These are phyloP conservation scores for Acropternis orthonyx DNA, from an alignment of 2,797 vertebrate species.

Conservation along the genomic window DNA sequence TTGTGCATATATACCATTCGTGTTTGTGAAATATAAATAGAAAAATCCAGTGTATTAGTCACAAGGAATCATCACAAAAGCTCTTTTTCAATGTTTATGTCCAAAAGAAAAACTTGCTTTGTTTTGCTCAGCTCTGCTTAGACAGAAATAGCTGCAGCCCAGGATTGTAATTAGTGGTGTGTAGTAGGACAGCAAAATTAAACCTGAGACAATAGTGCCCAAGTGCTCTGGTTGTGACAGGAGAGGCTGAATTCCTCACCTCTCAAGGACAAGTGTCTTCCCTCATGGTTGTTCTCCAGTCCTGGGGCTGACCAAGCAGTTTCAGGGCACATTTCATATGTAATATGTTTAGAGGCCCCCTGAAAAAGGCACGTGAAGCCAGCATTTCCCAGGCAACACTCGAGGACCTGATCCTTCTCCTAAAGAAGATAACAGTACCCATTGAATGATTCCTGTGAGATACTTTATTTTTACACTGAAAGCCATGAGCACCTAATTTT, in stretches of 20 bases:
- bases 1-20: background rate
- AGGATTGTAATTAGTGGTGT: conserved; percentile 1
- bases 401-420: background rate
- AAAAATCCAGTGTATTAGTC: background rate
- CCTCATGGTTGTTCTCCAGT: background rate
- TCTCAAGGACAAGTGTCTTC: background rate
- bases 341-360: background rate
- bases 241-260: background rate
- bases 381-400: background rate
- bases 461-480: background rate
- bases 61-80: background rate
- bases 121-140: background rate
- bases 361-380: background rate
- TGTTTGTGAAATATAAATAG: background rate
- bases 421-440: background rate
- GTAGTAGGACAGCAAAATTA: background rate
- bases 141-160: background rate
- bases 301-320: background rate
- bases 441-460: background rate
- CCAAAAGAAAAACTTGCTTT: background rate
- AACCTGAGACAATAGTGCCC: background rate
- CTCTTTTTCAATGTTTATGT: background rate
- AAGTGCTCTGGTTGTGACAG: background rate
- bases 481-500: background rate
- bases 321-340: background rate